These are phyloP conservation scores for Ceratotherium simum DNA, from an alignment of 2,113 vertebrate species.

Conservation along the genomic window DNA sequence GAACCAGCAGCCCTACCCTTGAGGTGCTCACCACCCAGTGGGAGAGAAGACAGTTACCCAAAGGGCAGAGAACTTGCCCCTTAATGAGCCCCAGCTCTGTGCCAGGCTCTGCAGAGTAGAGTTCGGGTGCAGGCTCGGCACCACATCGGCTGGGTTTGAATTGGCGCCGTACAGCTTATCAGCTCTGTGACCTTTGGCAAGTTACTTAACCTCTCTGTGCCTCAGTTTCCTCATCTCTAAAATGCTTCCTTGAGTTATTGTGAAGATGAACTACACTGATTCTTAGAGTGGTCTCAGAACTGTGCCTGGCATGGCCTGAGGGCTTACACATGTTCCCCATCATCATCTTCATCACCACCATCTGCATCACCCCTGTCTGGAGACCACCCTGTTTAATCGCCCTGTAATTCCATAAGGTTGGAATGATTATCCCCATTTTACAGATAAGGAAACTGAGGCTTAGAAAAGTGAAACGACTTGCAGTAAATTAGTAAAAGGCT, in stretches of 20 bases:
- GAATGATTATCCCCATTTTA: background rate
- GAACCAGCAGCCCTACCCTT: background rate
- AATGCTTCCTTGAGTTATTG: background rate
- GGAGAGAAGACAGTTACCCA: background rate
- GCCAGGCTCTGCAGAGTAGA: background rate
- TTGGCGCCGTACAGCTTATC: accelerated
- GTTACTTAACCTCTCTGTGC: background rate
- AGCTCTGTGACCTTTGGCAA: background rate
- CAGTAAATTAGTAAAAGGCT: background rate
- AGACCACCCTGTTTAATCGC: background rate
- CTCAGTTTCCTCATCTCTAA: background rate
- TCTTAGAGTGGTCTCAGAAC: background rate
- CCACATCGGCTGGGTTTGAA: background rate
- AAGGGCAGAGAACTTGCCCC: background rate
- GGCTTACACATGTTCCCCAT: background rate
- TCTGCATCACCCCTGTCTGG: background rate
- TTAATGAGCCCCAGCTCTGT: background rate
- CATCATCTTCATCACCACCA: background rate
- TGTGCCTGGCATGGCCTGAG: background rate
- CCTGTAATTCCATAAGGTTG: background rate
- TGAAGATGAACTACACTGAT: background rate
- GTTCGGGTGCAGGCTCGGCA: accelerated
- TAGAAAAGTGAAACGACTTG: background rate
- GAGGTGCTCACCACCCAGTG: background rate
- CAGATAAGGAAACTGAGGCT: background rate